Evolutionary conservation across 2,888 invertebrate species (phyloP).

Genomic region (Perizoma affinitatum): DNA sequence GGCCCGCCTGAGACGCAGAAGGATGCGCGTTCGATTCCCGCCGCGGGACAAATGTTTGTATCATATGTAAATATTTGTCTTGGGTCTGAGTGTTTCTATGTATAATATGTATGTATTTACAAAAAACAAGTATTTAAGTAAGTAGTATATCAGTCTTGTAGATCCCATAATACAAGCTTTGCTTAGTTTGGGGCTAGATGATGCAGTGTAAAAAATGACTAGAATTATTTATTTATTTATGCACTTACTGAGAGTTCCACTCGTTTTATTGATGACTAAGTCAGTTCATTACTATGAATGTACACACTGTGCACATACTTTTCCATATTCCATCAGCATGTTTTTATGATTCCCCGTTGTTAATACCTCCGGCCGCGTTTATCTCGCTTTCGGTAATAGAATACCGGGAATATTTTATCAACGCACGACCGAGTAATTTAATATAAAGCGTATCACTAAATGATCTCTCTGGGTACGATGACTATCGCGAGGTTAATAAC

Average conservation of each 20-base stretch:
- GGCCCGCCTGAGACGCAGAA: too few relatives aligned
- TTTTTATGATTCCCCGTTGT: constrained; percentile 51
- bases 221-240: too few relatives aligned
- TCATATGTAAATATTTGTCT: too few relatives aligned
- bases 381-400: constrained; percentile 82
- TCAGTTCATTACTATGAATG: constrained; percentile 27
- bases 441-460: constrained; percentile 84
- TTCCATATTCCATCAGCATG: constrained; percentile 33
- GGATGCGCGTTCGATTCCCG: too few relatives aligned
- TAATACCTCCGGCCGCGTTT: constrained; percentile 73
- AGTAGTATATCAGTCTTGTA: too few relatives aligned
- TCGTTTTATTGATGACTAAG: constrained; percentile 37
- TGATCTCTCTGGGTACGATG: constrained; percentile 77
- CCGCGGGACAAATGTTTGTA: too few relatives aligned
- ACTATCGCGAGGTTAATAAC: constrained; percentile 80
- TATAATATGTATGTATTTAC: too few relatives aligned
- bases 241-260: constrained; percentile 36
- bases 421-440: constrained; percentile 84
- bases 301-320: constrained; percentile 15
- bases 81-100: too few relatives aligned
- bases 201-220: too few relatives aligned
- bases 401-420: constrained; percentile 82
- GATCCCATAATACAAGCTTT: too few relatives aligned
- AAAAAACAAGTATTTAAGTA: too few relatives aligned
- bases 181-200: too few relatives aligned